Evolutionary conservation across 2,797 vertebrate species (phyloP), one percentile per base, ranked within the genome.

Genomic region (Melanotaenia pygmaea): DNA sequence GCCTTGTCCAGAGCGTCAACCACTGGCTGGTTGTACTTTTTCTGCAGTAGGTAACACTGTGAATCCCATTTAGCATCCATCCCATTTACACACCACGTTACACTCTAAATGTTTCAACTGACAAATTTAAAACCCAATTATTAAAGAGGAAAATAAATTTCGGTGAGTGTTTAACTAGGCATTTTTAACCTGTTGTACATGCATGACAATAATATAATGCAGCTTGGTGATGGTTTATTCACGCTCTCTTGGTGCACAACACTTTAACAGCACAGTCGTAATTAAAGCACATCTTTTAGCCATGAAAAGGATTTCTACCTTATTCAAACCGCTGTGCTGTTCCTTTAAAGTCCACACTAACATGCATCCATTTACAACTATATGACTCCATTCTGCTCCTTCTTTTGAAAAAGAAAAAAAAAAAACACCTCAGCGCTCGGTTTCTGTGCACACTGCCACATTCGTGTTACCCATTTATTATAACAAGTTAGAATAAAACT

Each of bases 381-480:
- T 30, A 20, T 32, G 26, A 32, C 47, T 22, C n/a, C 47, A 50
- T 22, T 35, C 0, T 2, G n/a, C 40, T 50, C 35, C 26, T 67
- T 58, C 38, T 58, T 45, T 2, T 37, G 8, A 26, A 2, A 26
- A 26, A 26, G 2, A 26, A 26, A 13, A 40, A 32, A 0, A 0
- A 16, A 67, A 13, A 20, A 34, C 9, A 9, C 20, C 57, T 40
- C 38, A 59, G 3, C 56, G 0, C 59, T 37, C 30, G 4, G 10
- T 14, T 57, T 12, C 51, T 24, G 22, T 7, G 7, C 8, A 38
- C 28, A 13, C 20, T 50, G 18, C 3, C 34, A 40, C 40, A 20
- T 2, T 7, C 9, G 20, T 35, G 18, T 37, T 47, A 22, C 24
- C 14, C 26, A 20, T n/a, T 20, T 59, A 12, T 63, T 64, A 13